A percentile compares a stretch with the other conserved stretches of the same genome.
phyloP scores from a whole-genome alignment of 2,113 vertebrate genomes.

The Plecturocebus donacophilus region DNA sequence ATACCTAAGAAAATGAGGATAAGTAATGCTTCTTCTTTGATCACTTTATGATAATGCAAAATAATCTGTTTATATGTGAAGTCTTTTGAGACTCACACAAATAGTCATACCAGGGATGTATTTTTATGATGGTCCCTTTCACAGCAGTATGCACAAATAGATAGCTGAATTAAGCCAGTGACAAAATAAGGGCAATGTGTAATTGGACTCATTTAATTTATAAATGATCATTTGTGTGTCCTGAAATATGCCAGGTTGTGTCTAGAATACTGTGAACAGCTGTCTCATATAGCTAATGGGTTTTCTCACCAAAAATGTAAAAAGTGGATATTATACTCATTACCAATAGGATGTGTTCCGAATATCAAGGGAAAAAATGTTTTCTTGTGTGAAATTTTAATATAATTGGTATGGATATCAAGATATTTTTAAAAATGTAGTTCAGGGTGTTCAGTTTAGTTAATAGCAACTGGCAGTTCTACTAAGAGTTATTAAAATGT shows the following conservation, averaged over 20 bases:
- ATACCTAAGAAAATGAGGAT: background rate
- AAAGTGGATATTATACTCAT: background rate
- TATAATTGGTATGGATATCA: background rate
- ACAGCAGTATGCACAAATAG: background rate
- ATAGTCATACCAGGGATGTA: background rate
- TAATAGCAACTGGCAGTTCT: background rate
- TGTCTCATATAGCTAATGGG: background rate
- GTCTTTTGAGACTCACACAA: background rate
- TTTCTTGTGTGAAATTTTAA: slow-evolving; percentile 5
- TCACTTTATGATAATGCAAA: background rate
- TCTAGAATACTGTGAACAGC: background rate
- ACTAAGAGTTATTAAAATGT: background rate
- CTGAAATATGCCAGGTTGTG: background rate
- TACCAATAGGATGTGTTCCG: background rate
- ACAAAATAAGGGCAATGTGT: background rate
- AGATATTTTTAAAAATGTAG: background rate
- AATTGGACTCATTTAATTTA: slow-evolving; percentile 29
- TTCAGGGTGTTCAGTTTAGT: background rate
- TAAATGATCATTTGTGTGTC: slow-evolving; percentile 23
- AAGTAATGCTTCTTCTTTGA: background rate
- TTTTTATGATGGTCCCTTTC: background rate
- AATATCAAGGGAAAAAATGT: background rate
- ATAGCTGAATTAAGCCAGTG: background rate
- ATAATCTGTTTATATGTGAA: background rate
- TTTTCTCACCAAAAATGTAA: background rate